These are phyloP conservation scores for Pyxicephalus adspersus DNA, from an alignment of 2,113 vertebrate species.

Conservation along the genomic window DNA sequence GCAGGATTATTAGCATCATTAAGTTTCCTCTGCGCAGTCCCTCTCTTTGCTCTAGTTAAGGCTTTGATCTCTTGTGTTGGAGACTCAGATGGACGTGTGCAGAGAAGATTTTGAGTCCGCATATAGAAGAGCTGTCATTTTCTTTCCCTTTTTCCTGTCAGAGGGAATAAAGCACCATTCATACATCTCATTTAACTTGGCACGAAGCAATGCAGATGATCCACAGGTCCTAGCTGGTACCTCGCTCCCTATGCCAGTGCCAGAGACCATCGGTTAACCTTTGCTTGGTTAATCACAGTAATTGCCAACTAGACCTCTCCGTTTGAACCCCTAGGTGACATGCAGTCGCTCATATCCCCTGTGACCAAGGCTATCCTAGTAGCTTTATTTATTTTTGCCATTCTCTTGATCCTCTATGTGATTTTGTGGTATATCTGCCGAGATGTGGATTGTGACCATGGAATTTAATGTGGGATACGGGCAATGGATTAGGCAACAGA, in stretches of 20 bases:
- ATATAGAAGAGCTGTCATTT: conserved; percentile 45
- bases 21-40: conserved; percentile 42
- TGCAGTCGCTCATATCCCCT: conserved; percentile 95
- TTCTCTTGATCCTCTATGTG: conserved; percentile 96
- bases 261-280: conserved; percentile 55
- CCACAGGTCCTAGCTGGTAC: conserved; percentile 57
- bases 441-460: conserved; percentile 96
- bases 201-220: conserved; percentile 70
- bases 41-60: conserved; percentile 50
- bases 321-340: conserved; percentile 77
- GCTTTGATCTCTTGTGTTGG: conserved; percentile 51
- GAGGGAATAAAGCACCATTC: conserved; percentile 38
- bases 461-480: conserved; percentile 80
- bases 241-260: conserved; percentile 24
- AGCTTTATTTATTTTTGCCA: conserved; percentile 96
- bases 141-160: conserved; percentile 47
- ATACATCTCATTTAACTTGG: conserved; percentile 61
- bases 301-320: conserved; percentile 57
- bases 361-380: conserved; percentile 95
- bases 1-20: conserved; percentile 31
- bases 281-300: conserved; percentile 57
- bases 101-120: conserved; percentile 51
- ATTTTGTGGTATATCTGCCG: conserved; percentile 99
- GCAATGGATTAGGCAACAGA: conserved; percentile 58
- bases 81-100: conserved; percentile 55